Evolutionary conservation across 2,113 vertebrate genomes (phyloP).

Genomic region (Otocyon megalotis): DNA sequence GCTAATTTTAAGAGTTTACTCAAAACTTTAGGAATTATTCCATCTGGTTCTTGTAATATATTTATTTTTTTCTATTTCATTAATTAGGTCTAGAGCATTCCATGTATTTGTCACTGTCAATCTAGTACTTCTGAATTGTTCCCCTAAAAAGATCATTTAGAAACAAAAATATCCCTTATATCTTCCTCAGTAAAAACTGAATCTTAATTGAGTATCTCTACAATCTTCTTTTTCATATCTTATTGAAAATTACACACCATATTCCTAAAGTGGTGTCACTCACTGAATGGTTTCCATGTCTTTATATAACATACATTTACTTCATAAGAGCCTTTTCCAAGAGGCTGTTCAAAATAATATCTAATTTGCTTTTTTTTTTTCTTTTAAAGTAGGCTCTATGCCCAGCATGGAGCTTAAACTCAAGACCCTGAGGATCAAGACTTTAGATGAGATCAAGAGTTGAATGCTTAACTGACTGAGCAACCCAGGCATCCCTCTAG

Average conservation of each 20-base stretch:
- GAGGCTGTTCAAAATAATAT: conserved; percentile 44
- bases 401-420: background rate
- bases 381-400: background rate
- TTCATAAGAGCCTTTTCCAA: conserved; percentile 38
- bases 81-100: conserved; percentile 59
- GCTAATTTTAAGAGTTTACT: conserved; percentile 58
- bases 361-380: conserved; percentile 1
- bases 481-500: background rate
- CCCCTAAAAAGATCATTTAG: conserved; percentile 38
- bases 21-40: conserved; percentile 57
- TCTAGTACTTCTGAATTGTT: conserved; percentile 61
- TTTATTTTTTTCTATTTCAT: conserved; percentile 62
- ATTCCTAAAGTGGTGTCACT: background rate
- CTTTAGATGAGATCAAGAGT: background rate
- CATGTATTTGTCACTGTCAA: conserved; percentile 40
- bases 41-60: conserved; percentile 52
- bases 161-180: conserved; percentile 57
- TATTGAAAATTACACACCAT: conserved; percentile 29
- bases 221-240: conserved; percentile 34
- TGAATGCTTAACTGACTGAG: background rate
- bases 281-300: background rate
- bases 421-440: background rate
- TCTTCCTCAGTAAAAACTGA: conserved; percentile 34
- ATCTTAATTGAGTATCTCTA: conserved; percentile 12
- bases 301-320: conserved; percentile 2